Evolutionary conservation across 1,140 invertebrate genomes (phyloP).

Genomic region (Neomicropteryx cornuta): DNA sequence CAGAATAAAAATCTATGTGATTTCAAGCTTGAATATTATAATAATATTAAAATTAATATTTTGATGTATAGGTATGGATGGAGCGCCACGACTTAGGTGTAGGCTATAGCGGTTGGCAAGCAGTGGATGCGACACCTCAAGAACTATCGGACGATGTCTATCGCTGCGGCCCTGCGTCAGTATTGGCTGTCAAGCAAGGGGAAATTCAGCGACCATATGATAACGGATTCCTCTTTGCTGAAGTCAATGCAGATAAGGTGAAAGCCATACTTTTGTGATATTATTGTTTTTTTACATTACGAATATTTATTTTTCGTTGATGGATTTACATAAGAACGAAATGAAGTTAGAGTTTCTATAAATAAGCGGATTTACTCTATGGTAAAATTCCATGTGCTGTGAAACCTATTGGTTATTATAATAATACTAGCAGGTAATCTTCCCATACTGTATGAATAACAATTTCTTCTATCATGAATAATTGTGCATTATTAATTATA

Average conservation of each 20-base stretch:
- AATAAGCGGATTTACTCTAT: too few species aligned
- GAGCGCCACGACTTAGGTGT: slow-evolving; percentile 69
- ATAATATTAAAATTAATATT: too few species aligned
- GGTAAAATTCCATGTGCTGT: too few species aligned
- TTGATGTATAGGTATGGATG: slow-evolving; percentile 64
- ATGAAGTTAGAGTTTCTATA: background rate
- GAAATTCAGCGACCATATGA: slow-evolving; percentile 75
- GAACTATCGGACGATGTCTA: slow-evolving; percentile 70
- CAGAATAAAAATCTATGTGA: too few species aligned
- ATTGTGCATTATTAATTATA: too few species aligned
- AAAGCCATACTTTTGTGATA: slow-evolving; percentile 3
- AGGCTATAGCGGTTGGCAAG: slow-evolving; percentile 83
- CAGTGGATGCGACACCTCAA: slow-evolving; percentile 87
- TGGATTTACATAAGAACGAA: slow-evolving; percentile 2
- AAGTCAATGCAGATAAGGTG: slow-evolving; percentile 81
- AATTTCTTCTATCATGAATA: too few species aligned
- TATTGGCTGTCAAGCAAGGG: slow-evolving; percentile 69
- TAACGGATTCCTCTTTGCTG: slow-evolving; percentile 71
- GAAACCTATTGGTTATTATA: too few species aligned
- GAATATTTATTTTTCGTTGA: background rate
- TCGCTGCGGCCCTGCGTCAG: slow-evolving; percentile 72
- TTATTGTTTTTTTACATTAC: slow-evolving; percentile 1
- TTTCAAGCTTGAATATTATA: too few species aligned
- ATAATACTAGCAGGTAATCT: too few species aligned
- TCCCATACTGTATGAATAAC: too few species aligned